Percentiles rank a stretch among this genome's conserved stretches.
Conservation (phyloP, 2,888 invertebrate species). For the Loripinus fragilis region DNA sequence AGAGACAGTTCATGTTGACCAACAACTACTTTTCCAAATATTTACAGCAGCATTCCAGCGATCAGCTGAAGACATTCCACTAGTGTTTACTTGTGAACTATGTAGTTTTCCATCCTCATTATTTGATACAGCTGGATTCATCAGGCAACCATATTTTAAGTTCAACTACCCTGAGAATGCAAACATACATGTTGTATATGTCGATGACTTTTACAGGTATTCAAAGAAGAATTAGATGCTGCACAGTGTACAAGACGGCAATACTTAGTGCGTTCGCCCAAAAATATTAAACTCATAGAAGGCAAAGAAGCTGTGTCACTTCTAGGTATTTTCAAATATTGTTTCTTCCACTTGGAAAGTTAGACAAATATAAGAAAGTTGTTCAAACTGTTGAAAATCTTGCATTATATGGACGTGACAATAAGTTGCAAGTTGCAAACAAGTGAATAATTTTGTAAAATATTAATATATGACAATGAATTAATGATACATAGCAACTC, state of each 20-base stretch:
- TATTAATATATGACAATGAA: no score
- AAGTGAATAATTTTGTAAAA: no score
- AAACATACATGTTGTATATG: constrained; percentile 3
- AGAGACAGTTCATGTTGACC: no score
- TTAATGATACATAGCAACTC: no score
- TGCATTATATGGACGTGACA: constrained; percentile 6
- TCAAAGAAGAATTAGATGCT: background rate
- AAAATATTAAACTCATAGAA: constrained; percentile 11
- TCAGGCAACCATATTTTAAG: background rate
- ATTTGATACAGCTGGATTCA: no score
- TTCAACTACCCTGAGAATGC: constrained; percentile 11
- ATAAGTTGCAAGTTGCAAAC: constrained; percentile 7
- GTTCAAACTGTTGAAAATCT: constrained; percentile 3
- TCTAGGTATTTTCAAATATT: background rate
- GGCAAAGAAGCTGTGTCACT: constrained; percentile 6
- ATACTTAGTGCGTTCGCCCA: constrained; percentile 4
- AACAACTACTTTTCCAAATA: no score
- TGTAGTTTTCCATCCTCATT: no score
- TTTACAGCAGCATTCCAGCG: no score
- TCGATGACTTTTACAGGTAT: background rate
- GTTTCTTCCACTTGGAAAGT: constrained; percentile 6
- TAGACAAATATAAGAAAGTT: background rate
- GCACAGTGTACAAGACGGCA: constrained; percentile 3
- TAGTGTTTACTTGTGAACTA: no score
- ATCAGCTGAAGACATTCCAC: no score